A percentile compares a stretch with the other conserved stretches of the same genome.
Evolutionary conservation across 1,140 invertebrate genomes (phyloP).

Genomic region (Aphelinus atriplicis): DNA sequence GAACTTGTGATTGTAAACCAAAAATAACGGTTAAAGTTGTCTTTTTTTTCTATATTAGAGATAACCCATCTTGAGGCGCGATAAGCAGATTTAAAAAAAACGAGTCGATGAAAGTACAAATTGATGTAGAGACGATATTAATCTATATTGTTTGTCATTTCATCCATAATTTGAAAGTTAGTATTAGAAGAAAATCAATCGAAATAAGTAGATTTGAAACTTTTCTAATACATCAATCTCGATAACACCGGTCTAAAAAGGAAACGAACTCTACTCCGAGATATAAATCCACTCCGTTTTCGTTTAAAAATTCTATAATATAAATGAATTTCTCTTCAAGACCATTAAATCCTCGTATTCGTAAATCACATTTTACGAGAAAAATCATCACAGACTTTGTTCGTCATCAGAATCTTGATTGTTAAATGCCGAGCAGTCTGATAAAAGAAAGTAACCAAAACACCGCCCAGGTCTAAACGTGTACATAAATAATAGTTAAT

Average conservation of each 20-base stretch:
- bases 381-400: not conserved
- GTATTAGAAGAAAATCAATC: not conserved
- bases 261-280: not conserved
- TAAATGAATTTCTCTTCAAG: slow-evolving; percentile 1
- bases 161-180: not conserved
- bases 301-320: slow-evolving; percentile 22
- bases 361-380: slow-evolving; percentile 15
- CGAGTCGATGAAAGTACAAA: slow-evolving; percentile 26
- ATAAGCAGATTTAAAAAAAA: slow-evolving; percentile 9
- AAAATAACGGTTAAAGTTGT: slow-evolving; percentile 28
- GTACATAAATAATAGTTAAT: slow-evolving; percentile 28
- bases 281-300: slow-evolving; percentile 11
- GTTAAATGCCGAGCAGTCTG: not conserved
- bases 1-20: slow-evolving; percentile 34
- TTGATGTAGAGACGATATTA: not conserved
- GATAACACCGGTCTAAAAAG: slow-evolving; percentile 1
- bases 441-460: slow-evolving; percentile 32
- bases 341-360: slow-evolving; percentile 6
- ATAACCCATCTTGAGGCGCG: not conserved
- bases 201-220: not conserved
- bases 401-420: not conserved
- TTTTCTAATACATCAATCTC: slow-evolving; percentile 22
- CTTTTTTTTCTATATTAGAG: slow-evolving; percentile 20
- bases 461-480: slow-evolving; percentile 29
- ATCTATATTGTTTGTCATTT: not conserved